Conservation (phyloP, 2,113 vertebrate genomes). For the Ophthalmolycus amberensis region DNA sequence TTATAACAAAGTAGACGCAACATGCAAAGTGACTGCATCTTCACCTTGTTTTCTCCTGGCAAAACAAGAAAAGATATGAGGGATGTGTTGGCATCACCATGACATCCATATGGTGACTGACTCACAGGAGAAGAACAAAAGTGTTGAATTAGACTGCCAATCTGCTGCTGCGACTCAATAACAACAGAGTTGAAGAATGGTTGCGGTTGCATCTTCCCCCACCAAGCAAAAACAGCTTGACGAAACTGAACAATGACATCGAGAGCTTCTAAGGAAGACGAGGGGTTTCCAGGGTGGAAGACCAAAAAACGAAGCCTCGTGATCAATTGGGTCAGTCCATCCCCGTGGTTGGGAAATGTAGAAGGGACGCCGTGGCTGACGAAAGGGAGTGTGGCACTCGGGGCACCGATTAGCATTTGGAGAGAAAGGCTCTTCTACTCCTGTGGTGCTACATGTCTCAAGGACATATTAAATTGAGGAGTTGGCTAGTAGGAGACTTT, state of each 20-base stretch:
- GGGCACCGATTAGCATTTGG: slow-evolving; percentile 64
- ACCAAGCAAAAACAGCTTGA: slow-evolving; percentile 22
- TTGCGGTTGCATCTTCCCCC: slow-evolving; percentile 18
- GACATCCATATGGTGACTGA: slow-evolving; percentile 38
- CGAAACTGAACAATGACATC: slow-evolving; percentile 24
- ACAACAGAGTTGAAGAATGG: slow-evolving; percentile 19
- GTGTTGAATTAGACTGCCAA: slow-evolving; percentile 12
- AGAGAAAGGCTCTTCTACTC: slow-evolving; percentile 43
- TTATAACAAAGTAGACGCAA: too few relatives aligned
- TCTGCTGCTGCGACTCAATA: slow-evolving; percentile 33
- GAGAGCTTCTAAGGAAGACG: background rate
- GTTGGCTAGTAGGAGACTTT: slow-evolving; percentile 4
- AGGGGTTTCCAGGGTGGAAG: background rate
- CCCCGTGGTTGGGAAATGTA: slow-evolving; percentile 19
- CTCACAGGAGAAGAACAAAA: slow-evolving; percentile 5
- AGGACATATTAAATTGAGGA: slow-evolving; percentile 66
- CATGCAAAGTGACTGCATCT: background rate
- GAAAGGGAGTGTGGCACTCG: slow-evolving; percentile 30
- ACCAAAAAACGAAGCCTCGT: slow-evolving; percentile 18
- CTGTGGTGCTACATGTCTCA: slow-evolving; percentile 48
- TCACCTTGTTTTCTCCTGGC: slow-evolving; percentile 1
- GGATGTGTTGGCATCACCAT: slow-evolving; percentile 13
- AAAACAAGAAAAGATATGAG: slow-evolving; percentile 10
- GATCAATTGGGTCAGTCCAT: slow-evolving; percentile 47
- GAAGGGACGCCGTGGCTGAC: slow-evolving; percentile 17